Conservation (phyloP, 2,113 vertebrate species). For the Lophura nycthemera region DNA sequence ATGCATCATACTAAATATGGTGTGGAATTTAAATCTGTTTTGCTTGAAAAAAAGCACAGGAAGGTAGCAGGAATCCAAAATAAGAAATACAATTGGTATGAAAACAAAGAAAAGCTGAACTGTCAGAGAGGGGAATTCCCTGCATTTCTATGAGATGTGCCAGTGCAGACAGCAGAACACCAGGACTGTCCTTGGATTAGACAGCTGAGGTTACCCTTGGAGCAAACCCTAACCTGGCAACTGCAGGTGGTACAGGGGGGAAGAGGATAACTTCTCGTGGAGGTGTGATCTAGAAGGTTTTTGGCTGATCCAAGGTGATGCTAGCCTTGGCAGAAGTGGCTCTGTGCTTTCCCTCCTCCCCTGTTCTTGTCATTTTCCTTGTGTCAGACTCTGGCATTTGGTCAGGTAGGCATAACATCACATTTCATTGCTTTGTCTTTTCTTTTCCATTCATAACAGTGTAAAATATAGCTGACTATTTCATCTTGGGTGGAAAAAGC, state of each 20-base stretch:
- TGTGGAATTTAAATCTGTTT: background rate
- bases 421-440: background rate
- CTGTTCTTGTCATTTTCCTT: background rate
- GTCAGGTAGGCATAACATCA: background rate
- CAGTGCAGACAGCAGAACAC: background rate
- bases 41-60: background rate
- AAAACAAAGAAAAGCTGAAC: background rate
- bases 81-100: background rate
- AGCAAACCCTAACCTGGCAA: background rate
- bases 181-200: background rate
- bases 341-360: background rate
- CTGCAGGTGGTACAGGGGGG: background rate
- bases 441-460: background rate
- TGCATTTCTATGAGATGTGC: background rate
- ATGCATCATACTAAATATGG: background rate
- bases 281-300: background rate
- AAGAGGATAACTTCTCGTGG: too few relatives aligned
- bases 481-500: background rate
- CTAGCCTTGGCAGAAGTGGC: background rate
- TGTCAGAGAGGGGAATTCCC: background rate
- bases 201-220: background rate
- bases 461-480: background rate
- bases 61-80: background rate
- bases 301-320: background rate
- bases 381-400: background rate